Conservation (phyloP, 2,888 invertebrate genomes). For the Oconnorella tubifera region DNA sequence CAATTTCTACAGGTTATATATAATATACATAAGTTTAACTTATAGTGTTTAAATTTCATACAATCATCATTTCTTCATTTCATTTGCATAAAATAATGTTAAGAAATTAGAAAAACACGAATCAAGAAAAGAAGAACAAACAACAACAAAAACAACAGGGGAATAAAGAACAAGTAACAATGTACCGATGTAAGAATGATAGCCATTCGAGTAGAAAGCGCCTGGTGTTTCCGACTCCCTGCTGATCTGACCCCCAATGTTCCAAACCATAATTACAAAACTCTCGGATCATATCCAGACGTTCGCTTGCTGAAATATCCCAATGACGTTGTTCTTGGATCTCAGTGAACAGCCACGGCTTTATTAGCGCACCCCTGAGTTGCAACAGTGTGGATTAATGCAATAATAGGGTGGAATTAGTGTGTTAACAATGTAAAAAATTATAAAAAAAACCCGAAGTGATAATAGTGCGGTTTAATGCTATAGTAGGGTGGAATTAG, state of each 20-base stretch:
- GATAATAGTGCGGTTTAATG: background rate
- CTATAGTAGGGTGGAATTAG: too few species aligned
- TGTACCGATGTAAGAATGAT: constrained; percentile 57
- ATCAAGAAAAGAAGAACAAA: too few species aligned
- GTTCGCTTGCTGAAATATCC: constrained; percentile 83
- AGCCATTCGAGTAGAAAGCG: constrained; percentile 69
- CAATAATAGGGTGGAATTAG: too few species aligned
- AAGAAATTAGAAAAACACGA: too few species aligned
- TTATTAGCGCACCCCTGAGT: constrained; percentile 91
- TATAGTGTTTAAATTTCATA: too few species aligned
- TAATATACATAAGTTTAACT: too few species aligned
- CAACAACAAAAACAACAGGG: too few species aligned
- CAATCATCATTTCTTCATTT: too few species aligned
- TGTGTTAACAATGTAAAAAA: background rate
- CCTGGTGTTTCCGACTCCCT: constrained; percentile 86
- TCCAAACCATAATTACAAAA: constrained; percentile 90
- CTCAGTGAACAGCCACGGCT: constrained; percentile 98
- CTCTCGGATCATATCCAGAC: constrained; percentile 83
- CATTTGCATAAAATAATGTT: too few species aligned
- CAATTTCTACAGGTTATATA: too few species aligned
- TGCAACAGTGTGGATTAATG: too few species aligned
- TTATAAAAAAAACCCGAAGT: background rate
- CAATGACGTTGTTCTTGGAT: constrained; percentile 86
- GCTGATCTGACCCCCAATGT: constrained; percentile 93
- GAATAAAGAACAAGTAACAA: too few species aligned